Base-by-base conservation (phyloP, 2,113 vertebrate species). In the Neogobius melanostomus region DNA sequence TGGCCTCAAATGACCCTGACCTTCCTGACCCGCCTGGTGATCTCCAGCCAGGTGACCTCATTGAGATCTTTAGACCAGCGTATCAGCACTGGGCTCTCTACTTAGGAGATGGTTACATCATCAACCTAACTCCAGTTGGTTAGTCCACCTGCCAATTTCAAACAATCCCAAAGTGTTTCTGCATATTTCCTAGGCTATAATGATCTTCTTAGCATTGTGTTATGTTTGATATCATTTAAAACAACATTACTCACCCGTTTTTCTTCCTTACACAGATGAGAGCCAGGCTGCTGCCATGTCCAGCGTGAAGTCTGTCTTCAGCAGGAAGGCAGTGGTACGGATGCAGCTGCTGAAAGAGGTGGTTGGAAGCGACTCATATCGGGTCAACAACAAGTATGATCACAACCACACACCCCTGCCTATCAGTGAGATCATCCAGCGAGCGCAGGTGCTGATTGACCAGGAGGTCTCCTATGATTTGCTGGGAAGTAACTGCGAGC, bases 1-100 rank as follows among this genome's bases (percentile, higher is more conserved):
- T 98, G 96, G 94, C 94, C 62, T 92, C 92, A 60, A 85, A 80
- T 73, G 81, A 88, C 68, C 75, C 81, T 42, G 90, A 94, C 87
- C 82, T 78, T 54, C 66, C 86, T 77, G 76, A 80, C 36, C 76
- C 82, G 69, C 79, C 85, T 8, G 86, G 84, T 8, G 84, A 93
- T 75, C 95, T 95, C 17, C 77, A 91, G 72, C 96, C 94, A 0
- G 97, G 96, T 75, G 96, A 98, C 90, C 93, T 98, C 79, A 98
- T 98, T 9, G 96, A 98, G 91, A 95, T 98, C 76, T 93, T 95
- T 77, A 90, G 95, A 70, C 89, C 91, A 7, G 89, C 90, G 53
- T 96, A 96, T 87, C 95, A 97, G 86, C 96, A 98, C 85, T 98
- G 97, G 96, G 95, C 96, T 7, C 91, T 98, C 17, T 98, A 97